Evolutionary conservation across 2,888 invertebrate genomes (phyloP), one percentile per base, ranked within the genome.

Genomic region (Cephus runcator): DNA sequence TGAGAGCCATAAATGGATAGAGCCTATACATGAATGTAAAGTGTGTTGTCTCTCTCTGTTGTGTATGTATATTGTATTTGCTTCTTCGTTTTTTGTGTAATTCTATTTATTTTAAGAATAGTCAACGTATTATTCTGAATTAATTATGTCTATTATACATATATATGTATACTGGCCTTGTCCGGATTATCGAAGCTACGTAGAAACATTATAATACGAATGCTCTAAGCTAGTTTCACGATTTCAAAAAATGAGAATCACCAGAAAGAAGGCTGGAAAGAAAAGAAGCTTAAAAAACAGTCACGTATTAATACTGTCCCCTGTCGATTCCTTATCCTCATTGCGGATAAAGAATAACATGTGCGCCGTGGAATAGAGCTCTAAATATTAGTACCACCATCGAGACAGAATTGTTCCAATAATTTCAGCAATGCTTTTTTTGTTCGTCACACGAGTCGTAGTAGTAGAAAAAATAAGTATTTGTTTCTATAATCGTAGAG

Each of bases 381-480:
- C 23, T 56, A 56, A 56, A 56, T 23, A 56, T 56, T 56, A 23
- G 56, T 56, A 56, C 23, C 56, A 23, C 23, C 56, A 23, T 56
- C 23, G 9, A 9, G 56, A 56, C 56, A 56, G 23, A 23, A 56
- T 3, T 9, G 6, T 56, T 56, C 23, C 23, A 23, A 56, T 23
- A 56, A 2, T 56, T 56, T 23, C 56, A 6, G 23, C 23, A 23
- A 56, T 56, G 9, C 40, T 36, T 40, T 6, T 56, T 56, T 56
- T 56, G 56, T 56, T 56, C 15, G 56, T 56, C 84, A 80, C 83
- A 80, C 82, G 83, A 86, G 84, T 87, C 81, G 83, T 82, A 83
- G 81, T 84, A 82, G 87, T 88, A 88, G 87, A 89, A 89, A 89
- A 89, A 88, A 88, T 88, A 87, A 89, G 82, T 85, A 86, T 88